Percentiles rank a stretch among this genome's conserved stretches.
These are phyloP conservation scores for Danaus melanippus DNA, from an alignment of 1,140 invertebrate genomes.

Conservation along the genomic window DNA sequence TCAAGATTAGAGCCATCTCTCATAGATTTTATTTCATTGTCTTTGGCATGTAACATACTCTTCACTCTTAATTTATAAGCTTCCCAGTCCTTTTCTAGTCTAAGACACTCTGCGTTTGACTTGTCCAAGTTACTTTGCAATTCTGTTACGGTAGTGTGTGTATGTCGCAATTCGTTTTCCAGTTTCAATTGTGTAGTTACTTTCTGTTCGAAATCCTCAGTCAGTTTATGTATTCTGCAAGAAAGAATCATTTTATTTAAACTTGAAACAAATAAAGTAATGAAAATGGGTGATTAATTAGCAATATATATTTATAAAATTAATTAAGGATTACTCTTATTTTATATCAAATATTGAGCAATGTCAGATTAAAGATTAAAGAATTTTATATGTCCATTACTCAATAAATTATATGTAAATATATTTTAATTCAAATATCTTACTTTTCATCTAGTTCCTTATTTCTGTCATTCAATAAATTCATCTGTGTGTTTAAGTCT, in stretches of 20 bases:
- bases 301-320: too few relatives aligned
- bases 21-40: conserved; percentile 49
- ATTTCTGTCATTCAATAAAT: conserved; percentile 32
- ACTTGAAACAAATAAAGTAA: not conserved
- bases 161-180: conserved; percentile 53
- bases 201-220: conserved; percentile 31
- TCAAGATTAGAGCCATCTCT: conserved; percentile 40
- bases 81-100: conserved; percentile 58
- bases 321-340: too few relatives aligned
- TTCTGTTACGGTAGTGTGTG: conserved; percentile 42
- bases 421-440: too few relatives aligned
- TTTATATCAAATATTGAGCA: too few relatives aligned
- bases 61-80: conserved; percentile 58
- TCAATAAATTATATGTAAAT: too few relatives aligned
- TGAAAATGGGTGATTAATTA: too few relatives aligned
- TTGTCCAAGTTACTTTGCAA: conserved; percentile 42
- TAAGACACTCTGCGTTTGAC: conserved; percentile 34
- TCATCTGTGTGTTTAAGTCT: conserved; percentile 30
- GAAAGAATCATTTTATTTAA: conserved; percentile 3
- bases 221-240: conserved; percentile 37
- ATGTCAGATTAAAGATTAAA: too few relatives aligned
- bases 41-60: conserved; percentile 49
- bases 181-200: conserved; percentile 36
- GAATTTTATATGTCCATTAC: too few relatives aligned
- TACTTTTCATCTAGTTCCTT: conserved; percentile 48